phyloP scores from a whole-genome alignment of 2,888 invertebrate species.

The Xanthostigma xanthostigma region DNA sequence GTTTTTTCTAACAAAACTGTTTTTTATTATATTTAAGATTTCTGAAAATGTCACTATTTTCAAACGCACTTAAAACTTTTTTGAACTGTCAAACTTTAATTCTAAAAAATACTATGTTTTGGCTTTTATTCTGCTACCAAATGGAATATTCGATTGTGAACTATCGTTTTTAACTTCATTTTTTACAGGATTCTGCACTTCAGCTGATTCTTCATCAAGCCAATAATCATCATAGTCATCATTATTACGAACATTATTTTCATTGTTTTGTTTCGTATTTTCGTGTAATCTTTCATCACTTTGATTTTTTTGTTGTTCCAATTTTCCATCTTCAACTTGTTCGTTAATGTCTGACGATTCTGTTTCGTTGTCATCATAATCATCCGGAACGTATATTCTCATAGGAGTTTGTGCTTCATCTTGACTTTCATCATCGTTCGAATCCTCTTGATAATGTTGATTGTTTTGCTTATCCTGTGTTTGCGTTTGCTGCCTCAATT shows the following conservation, averaged over 20 bases:
- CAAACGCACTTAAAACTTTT: no score
- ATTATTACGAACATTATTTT: slow-evolving; percentile 8
- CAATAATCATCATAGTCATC: slow-evolving; percentile 18
- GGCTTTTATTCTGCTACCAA: slow-evolving; percentile 19
- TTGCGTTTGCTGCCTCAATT: slow-evolving; percentile 19
- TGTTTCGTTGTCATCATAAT: slow-evolving; percentile 13
- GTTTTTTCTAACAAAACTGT: no score
- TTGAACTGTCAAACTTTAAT: no score
- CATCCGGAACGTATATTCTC: slow-evolving; percentile 36
- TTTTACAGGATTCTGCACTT: slow-evolving; percentile 13
- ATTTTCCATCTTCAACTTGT: slow-evolving; percentile 10
- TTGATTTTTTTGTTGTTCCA: slow-evolving; percentile 15
- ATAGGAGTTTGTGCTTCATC: slow-evolving; percentile 32
- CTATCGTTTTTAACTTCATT: slow-evolving; percentile 14
- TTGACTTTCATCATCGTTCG: slow-evolving; percentile 21
- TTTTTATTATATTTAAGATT: no score
- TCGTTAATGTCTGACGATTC: slow-evolving; percentile 2
- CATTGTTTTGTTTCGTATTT: slow-evolving; percentile 6
- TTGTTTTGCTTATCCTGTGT: slow-evolving; percentile 20
- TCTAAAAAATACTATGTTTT: slow-evolving; percentile 12
- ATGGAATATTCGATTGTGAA: slow-evolving; percentile 6
- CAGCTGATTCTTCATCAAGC: slow-evolving; percentile 7
- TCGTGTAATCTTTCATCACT: slow-evolving; percentile 13
- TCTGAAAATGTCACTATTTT: no score
- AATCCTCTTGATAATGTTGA: slow-evolving; percentile 25